A percentile compares a stretch with the other conserved stretches of the same genome.
Conservation (phyloP, 2,797 vertebrate genomes). For the Tachyglossus aculeatus region DNA sequence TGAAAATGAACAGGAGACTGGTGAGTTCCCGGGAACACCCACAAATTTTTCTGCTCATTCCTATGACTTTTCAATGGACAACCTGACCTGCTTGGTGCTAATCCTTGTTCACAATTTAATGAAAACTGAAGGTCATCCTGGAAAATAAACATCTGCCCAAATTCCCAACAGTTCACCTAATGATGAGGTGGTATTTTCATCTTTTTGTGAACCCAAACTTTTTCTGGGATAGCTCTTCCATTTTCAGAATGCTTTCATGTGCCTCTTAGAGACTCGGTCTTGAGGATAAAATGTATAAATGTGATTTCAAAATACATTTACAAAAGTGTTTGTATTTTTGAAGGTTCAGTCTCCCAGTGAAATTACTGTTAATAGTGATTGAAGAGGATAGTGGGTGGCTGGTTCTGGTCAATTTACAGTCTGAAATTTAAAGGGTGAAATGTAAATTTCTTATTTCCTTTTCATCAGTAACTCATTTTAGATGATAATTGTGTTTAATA, state of each 20-base stretch:
- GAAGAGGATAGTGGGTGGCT: no score
- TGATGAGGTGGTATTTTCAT: not conserved
- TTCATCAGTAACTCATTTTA: no score
- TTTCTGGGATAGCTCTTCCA: not conserved
- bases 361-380: not conserved
- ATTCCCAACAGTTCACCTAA: not conserved
- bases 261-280: not conserved
- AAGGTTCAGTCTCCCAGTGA: not conserved
- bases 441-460: not conserved
- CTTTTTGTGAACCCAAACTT: not conserved
- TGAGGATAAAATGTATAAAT: not conserved
- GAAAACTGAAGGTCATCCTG: not conserved
- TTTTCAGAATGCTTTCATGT: not conserved
- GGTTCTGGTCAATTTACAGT: not conserved
- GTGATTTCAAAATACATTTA: not conserved
- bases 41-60: conserved; percentile 57
- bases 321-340: not conserved
- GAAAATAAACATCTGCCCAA: not conserved
- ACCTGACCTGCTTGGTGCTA: not conserved
- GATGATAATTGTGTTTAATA: no score
- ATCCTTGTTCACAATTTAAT: not conserved
- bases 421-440: not conserved
- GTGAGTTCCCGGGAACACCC: conserved; percentile 65
- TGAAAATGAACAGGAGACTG: conserved; percentile 61
- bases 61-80: conserved; percentile 36